Conservation (phyloP, 2,113 vertebrate species). For the Uropsilus gracilis region DNA sequence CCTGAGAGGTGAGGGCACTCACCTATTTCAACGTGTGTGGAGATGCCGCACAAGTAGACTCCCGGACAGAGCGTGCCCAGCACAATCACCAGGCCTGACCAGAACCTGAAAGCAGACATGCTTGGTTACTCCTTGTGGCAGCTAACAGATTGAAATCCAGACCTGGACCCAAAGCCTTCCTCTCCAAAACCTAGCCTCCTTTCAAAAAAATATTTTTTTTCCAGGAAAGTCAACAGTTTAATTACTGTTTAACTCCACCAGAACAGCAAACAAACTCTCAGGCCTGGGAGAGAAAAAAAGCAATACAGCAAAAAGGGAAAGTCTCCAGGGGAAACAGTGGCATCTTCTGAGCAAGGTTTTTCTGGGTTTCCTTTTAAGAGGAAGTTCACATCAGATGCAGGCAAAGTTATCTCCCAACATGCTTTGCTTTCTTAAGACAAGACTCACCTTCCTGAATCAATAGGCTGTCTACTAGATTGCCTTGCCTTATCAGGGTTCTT, state of each 20-base stretch:
- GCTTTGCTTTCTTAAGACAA: neutral
- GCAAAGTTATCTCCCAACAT: neutral
- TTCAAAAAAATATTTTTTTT: slow-evolving; percentile 51
- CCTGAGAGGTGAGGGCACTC: neutral
- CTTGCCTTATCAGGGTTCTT: neutral
- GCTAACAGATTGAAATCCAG: slow-evolving; percentile 63
- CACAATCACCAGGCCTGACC: slow-evolving; percentile 55
- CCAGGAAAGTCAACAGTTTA: neutral
- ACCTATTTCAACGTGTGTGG: slow-evolving; percentile 90
- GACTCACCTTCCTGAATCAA: neutral
- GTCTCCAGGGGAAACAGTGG: neutral
- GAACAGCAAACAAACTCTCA: slow-evolving; percentile 59
- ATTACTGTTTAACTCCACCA: slow-evolving; percentile 1
- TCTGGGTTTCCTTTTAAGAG: neutral
- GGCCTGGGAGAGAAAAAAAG: neutral
- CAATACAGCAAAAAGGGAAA: too few species aligned
- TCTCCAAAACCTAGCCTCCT: slow-evolving; percentile 12
- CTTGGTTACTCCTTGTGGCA: neutral
- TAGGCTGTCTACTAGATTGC: neutral
- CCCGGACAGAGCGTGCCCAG: slow-evolving; percentile 66
- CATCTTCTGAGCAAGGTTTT: neutral
- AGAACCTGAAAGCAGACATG: slow-evolving; percentile 77
- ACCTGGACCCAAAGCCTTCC: slow-evolving; percentile 43
- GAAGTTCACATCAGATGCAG: neutral
- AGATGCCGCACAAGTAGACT: slow-evolving; percentile 80